Evolutionary conservation across 2,888 invertebrate species (phyloP), one percentile per base, ranked within the genome.

Genomic region (Ormyrus labotus): DNA sequence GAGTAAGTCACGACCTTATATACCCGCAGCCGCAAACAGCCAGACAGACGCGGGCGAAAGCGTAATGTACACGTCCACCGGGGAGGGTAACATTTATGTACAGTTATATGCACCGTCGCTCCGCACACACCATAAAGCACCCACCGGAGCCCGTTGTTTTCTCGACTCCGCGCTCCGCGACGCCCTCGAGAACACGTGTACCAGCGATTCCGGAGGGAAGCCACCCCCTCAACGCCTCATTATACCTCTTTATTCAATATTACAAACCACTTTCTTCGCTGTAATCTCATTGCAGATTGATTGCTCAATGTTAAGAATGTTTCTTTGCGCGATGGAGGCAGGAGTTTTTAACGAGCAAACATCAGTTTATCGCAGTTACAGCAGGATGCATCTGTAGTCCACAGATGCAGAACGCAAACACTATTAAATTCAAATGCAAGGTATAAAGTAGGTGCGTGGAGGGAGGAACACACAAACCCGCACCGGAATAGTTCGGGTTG

Each of bases 21-120:
- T 34, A 45, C 51, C 53, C 34, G 81, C 81, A 82, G 79, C 77
- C 70, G 58, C 73, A 60, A 34, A 64, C 78, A 78, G 81, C 57
- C 7, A 81, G 82, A 79, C 79, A 81, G 75, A 81, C 80, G 68
- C 61, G 80, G 77, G 67, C 79, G 78, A 76, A 53, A 64, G 81
- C 82, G 60, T 83, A 74, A 80, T 80, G 64, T 63, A 77, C 65
- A 69, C 57, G 71, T 83, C 83, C 83, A 80, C 83, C 63, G 80
- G 34, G 74, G 72, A 82, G 82, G 80, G 80, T 82, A 85, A 84
- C 83, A 81, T 85, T 85, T 83, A 84, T 83, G 83, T 83, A 83
- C 84, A 83, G 84, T 85, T 85, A 84, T 81, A 83, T 83, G 85
- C 84, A 83, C 83, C 82, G 84, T 84, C 83, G 84, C 85, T 84